Evolutionary conservation across 2,797 vertebrate species (phyloP), one percentile per base, ranked within the genome.

Genomic region (Lindbergichthys nudifrons): DNA sequence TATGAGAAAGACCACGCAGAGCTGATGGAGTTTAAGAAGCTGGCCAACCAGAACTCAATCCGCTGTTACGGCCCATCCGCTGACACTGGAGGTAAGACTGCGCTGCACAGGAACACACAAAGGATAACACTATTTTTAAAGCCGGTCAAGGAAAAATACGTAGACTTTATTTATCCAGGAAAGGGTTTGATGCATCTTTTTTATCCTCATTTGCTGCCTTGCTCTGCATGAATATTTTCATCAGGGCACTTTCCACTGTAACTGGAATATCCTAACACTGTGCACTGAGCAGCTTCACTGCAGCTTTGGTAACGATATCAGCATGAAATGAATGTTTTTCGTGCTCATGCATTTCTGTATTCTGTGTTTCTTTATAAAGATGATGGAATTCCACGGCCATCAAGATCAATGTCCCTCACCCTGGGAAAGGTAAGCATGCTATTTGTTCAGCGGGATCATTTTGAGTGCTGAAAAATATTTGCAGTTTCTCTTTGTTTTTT

Each of bases 1-100:
- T 99, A 99, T 51, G 98, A 99, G 93, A 99, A 99, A 84, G 98
- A 99, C 85, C 98, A 98, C 0, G 97, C 98, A 1, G 98, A 99
- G 81, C 92, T 99, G 86, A 97, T 95, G 95, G 98, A 99, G 87
- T 99, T 96, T 87, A 99, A 99, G 91, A 99, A 99, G 90, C 94
- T 99, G 77, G 98, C 98, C 83, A 99, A 97, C 91, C 98, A 99
- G 93, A 99, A 99, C 91, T 97, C 97, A 30, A 98, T 94, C 82
- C 96, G 98, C 78, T 97, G 93, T 76, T 98, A 99, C 2, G 94
- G 95, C 42, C 88, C 96, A 6, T 95, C 97, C 39, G 92, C 95
- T 84, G 98, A 97, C 81, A 84, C 90, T 59, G 92, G 93, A 89
- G 94, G 94, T 96, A 79, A 89, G 60, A 64, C 21, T 4, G 9